These are phyloP conservation scores for Ennomos fuscantarius DNA, from an alignment of 2,888 invertebrate species.

Conservation along the genomic window DNA sequence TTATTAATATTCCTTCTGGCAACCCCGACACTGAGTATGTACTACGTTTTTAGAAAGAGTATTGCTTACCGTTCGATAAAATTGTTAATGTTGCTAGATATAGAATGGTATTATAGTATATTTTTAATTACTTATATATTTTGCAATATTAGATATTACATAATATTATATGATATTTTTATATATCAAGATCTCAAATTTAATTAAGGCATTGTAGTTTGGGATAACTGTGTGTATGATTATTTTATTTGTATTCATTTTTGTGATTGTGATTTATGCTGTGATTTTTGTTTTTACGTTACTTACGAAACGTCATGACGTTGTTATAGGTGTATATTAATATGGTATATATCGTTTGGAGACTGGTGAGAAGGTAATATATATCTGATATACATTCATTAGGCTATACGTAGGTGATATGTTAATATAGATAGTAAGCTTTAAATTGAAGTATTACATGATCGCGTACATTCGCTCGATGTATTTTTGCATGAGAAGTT, in stretches of 20 bases:
- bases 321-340: slow-evolving; percentile 51
- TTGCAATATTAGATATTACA: slow-evolving; percentile 69
- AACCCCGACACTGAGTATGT: slow-evolving; percentile 56
- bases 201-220: slow-evolving; percentile 54
- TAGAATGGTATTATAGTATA: slow-evolving; percentile 60
- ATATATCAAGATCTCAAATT: slow-evolving; percentile 71
- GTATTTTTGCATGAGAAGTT: slow-evolving; percentile 6
- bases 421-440: slow-evolving; percentile 35
- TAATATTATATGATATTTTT: slow-evolving; percentile 53
- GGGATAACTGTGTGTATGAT: slow-evolving; percentile 38
- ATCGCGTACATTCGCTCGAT: slow-evolving; percentile 32
- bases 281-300: slow-evolving; percentile 66
- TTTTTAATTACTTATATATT: slow-evolving; percentile 62
- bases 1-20: slow-evolving; percentile 57
- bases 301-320: slow-evolving; percentile 41
- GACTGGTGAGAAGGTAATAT: slow-evolving; percentile 64
- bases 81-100: slow-evolving; percentile 79
- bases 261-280: slow-evolving; percentile 67
- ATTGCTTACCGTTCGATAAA: slow-evolving; percentile 77
- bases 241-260: slow-evolving; percentile 50
- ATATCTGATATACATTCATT: slow-evolving; percentile 42
- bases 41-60: slow-evolving; percentile 67
- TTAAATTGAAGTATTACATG: slow-evolving; percentile 30
- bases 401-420: slow-evolving; percentile 36
- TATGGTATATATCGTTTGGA: slow-evolving; percentile 59